Evolutionary conservation across 2,888 invertebrate genomes (phyloP).

Genomic region (Leucoma salicis): DNA sequence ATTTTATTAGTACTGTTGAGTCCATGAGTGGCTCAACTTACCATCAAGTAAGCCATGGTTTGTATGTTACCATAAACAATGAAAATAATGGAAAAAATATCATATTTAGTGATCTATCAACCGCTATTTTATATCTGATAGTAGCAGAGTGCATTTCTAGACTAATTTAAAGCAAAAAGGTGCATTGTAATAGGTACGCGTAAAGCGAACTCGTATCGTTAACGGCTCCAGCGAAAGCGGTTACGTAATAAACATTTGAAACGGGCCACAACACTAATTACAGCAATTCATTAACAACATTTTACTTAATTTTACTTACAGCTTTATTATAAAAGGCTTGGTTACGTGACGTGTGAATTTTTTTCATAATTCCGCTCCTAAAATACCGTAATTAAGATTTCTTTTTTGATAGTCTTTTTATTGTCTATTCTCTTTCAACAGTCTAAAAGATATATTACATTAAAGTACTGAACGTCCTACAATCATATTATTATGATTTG

Average conservation of each 20-base stretch:
- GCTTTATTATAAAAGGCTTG: slow-evolving; percentile 21
- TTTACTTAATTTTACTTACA: slow-evolving; percentile 20
- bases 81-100: too few relatives aligned
- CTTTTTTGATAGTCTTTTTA: slow-evolving; percentile 19
- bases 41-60: too few relatives aligned
- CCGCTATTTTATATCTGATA: not conserved
- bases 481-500: not conserved
- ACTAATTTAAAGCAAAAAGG: slow-evolving; percentile 19
- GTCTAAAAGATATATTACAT: slow-evolving; percentile 4
- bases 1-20: too few relatives aligned
- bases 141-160: not conserved
- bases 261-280: slow-evolving; percentile 33
- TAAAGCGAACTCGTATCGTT: too few relatives aligned
- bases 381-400: slow-evolving; percentile 27
- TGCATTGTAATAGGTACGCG: slow-evolving; percentile 27
- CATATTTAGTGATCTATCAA: not conserved
- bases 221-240: slow-evolving; percentile 25
- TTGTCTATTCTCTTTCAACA: slow-evolving; percentile 18
- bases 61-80: too few relatives aligned
- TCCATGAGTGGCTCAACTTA: too few relatives aligned
- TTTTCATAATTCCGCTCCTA: slow-evolving; percentile 12
- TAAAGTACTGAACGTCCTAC: slow-evolving; percentile 6
- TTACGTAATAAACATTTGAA: slow-evolving; percentile 31
- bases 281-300: slow-evolving; percentile 36
- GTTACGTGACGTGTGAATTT: slow-evolving; percentile 33